Base-by-base conservation (phyloP, 92 coral and sea anemone species). In the Plumapathes pennacea region DNA sequence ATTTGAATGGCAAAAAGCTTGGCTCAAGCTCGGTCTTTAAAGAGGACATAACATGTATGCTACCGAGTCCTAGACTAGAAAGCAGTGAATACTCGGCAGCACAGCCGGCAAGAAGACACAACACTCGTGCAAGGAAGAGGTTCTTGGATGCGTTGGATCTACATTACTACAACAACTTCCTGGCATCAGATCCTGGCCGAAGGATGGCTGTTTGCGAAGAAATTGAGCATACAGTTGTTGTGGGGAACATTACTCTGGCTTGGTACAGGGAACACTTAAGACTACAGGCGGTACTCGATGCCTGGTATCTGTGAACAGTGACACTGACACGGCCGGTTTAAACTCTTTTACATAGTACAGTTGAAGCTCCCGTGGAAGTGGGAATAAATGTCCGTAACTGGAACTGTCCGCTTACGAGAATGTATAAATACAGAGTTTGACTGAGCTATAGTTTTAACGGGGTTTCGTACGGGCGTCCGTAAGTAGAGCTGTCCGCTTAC, bases 141-240 rank as follows among this genome's bases (percentile, higher is more conserved):
- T 85, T 85, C 46, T 44, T 50, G 21, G 51, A 74, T 47, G 81
- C 76, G 26, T 32, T 76, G 13, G 95, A 86, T 34, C 32, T 50
- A 3, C 89, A 81, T 50, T 46, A 75, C 37, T 76, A 54, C 34
- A 84, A 86, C 48, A 59, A 86, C 15, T 86, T 68, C 56, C 81
- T 63, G 8, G 69, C 49, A 23, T 13, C 54, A 14, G 38, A 71
- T 13, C 38, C 50, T 4, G 67, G 55, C 13, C 64, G 95, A 39
- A 64, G 95, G 65, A 71, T 69, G 81, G 95, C 95, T 4, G 81
- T 86, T 37, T 86, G 95, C 27, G 95, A 76, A 50, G 95, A 86
- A 54, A 51, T 81, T 0, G 95, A 86, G 38, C 54, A 39, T 6
- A 32, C 10, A 9, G 42, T 57, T 14, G 25, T 32, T 13, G 50